Conservation (phyloP, 2,888 invertebrate genomes). For the Subacronicta megacephala region DNA sequence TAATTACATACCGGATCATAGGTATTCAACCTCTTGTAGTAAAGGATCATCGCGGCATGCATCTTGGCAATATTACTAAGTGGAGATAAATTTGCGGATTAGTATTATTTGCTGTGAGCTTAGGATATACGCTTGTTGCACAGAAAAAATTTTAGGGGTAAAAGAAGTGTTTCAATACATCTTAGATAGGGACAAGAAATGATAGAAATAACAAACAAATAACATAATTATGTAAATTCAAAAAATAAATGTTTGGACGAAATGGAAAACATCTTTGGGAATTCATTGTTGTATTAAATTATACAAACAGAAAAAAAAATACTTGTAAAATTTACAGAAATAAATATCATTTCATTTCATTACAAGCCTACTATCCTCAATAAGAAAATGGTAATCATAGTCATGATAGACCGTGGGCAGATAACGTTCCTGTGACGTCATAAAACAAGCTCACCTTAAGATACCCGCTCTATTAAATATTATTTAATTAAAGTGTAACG, state of each 20-base stretch:
- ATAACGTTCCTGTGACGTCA: slow-evolving; percentile 23
- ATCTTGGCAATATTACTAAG: too few relatives aligned
- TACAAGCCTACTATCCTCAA: slow-evolving; percentile 13
- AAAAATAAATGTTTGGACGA: slow-evolving; percentile 27
- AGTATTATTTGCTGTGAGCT: too few relatives aligned
- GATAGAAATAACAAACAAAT: slow-evolving; percentile 34
- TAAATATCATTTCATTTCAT: too few relatives aligned
- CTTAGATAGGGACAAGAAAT: slow-evolving; percentile 8
- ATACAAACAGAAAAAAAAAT: slow-evolving; percentile 27
- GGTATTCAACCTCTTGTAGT: background rate
- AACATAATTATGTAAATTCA: slow-evolving; percentile 39
- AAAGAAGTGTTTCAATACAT: background rate
- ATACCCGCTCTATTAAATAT: slow-evolving; percentile 17
- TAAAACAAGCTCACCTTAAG: slow-evolving; percentile 24
- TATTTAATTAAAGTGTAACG: slow-evolving; percentile 48
- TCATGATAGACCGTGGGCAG: slow-evolving; percentile 6
- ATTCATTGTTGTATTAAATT: slow-evolving; percentile 34
- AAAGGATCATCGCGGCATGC: background rate
- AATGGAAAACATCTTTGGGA: slow-evolving; percentile 34
- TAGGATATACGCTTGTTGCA: too few relatives aligned
- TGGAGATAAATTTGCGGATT: too few relatives aligned
- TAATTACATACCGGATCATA: background rate
- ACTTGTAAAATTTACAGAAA: too few relatives aligned
- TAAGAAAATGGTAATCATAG: slow-evolving; percentile 11
- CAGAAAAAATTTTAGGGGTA: too few relatives aligned